A percentile compares a stretch with the other conserved stretches of the same genome.
Conservation (phyloP, 2,113 vertebrate species). For the Fulmarus glacialis region DNA sequence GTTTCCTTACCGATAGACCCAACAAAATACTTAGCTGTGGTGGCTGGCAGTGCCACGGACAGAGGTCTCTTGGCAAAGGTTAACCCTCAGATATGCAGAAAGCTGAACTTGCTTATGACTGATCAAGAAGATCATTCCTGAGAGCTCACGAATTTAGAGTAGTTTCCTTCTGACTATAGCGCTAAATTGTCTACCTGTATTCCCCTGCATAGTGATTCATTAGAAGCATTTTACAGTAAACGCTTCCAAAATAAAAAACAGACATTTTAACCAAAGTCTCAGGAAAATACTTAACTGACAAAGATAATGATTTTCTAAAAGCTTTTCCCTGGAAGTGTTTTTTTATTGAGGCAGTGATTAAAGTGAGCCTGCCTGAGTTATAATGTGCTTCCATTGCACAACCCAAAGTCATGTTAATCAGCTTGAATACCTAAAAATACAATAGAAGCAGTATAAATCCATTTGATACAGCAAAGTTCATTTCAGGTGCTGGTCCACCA, state of each 20-base stretch:
- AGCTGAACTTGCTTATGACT: not conserved
- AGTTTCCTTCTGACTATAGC: not conserved
- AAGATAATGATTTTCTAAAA: conserved; percentile 56
- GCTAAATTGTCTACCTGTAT: not conserved
- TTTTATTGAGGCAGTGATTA: conserved; percentile 49
- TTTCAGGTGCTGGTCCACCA: not conserved
- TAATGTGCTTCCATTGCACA: not conserved
- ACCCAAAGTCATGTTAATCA: conserved; percentile 59
- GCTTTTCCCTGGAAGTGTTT: conserved; percentile 48
- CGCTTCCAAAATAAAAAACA: conserved; percentile 49
- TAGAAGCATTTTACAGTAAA: conserved; percentile 43
- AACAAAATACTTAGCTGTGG: not conserved
- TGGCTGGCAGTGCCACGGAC: not conserved
- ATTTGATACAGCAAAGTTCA: conserved; percentile 17
- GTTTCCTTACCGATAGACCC: not conserved
- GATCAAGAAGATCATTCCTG: not conserved
- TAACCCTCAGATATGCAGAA: not conserved
- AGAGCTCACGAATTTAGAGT: conserved; percentile 15
- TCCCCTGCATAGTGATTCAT: conserved; percentile 29
- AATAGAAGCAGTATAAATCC: conserved; percentile 26
- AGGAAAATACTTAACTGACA: conserved; percentile 57
- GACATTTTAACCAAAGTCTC: conserved; percentile 48
- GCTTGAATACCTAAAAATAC: conserved; percentile 34
- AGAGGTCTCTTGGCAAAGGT: not conserved
- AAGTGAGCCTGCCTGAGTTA: conserved; percentile 4